Conservation (phyloP, 2,888 invertebrate species). For the Tillus elongatus region DNA sequence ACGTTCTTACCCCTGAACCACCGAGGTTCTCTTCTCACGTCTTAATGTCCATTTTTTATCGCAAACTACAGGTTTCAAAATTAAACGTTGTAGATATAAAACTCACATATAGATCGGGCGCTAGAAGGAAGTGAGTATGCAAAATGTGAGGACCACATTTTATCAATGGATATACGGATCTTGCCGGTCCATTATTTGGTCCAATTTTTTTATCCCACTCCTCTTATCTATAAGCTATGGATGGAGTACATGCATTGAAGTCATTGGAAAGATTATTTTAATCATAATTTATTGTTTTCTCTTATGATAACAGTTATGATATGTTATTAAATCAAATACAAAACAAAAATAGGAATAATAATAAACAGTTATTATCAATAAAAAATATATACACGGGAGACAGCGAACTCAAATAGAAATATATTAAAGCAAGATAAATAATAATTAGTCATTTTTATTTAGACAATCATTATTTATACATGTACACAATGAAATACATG, state of each 20-base stretch:
- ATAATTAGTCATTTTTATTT: constrained; percentile 9
- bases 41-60: too few relatives aligned
- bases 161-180: too few relatives aligned
- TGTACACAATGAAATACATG: constrained; percentile 15
- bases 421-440: constrained; percentile 7
- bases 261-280: constrained; percentile 1
- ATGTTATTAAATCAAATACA: constrained; percentile 4
- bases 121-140: too few relatives aligned
- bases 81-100: too few relatives aligned
- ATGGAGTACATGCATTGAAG: neutral
- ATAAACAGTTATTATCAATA: neutral
- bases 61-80: too few relatives aligned
- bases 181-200: constrained; percentile 7
- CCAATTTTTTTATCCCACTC: constrained; percentile 4
- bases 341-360: constrained; percentile 7
- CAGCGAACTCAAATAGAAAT: constrained; percentile 7
- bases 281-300: neutral
- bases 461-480: constrained; percentile 14
- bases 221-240: constrained; percentile 1
- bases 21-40: too few relatives aligned
- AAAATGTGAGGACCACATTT: too few relatives aligned
- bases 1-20: too few relatives aligned
- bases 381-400: neutral
- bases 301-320: neutral
- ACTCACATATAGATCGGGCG: too few relatives aligned